Base-by-base conservation (phyloP, 1,140 invertebrate genomes). In the Musca domestica region DNA sequence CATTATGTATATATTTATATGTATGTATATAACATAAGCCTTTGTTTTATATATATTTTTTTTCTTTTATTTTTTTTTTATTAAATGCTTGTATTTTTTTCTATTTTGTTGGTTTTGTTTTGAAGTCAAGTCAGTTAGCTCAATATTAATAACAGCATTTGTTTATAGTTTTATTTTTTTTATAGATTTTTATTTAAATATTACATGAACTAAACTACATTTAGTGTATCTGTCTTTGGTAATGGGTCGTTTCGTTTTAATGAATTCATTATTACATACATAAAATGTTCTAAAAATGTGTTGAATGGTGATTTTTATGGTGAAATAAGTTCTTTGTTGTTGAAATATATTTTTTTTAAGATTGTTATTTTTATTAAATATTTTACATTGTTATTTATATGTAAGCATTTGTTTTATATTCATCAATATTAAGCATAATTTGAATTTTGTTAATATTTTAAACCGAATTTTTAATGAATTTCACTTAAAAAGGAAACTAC, bases 1-100 rank as follows among this genome's bases (percentile, higher is more conserved):
- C 15, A 56, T 56, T 69, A 61, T 69, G 66, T 49, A 46, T 71
- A 54, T 72, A 64, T 66, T 64, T 69, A 67, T 68, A 73, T 27
- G 47, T 66, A 52, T 72, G 58, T 69, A 69, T 66, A 66, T 72
- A 41, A 41, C 34, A 7, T 41, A 41, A 41, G 34, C 34, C 34
- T 5, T 41, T 41, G 49, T 64, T 47, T 69, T 61, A 58, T n/a
- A 63, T 69, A 47, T 70, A 48, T 64, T 27, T 67, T 67, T 67
- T 58, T 56, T 61, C 14, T 58, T 67, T 58, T 47, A 4, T 20
- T 47, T 25, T 58, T 20, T 46, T 20, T 47, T 65, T 58, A 46
- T 23, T 67, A 27, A 67, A 64, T 67, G 54, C 47, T 27, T 63
- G 30, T 48, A n/a, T 41, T 46, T 46, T 20, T 49, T 27, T 61